Conservation (phyloP, 1,140 invertebrate species). For the Meteorus sp. region DNA sequence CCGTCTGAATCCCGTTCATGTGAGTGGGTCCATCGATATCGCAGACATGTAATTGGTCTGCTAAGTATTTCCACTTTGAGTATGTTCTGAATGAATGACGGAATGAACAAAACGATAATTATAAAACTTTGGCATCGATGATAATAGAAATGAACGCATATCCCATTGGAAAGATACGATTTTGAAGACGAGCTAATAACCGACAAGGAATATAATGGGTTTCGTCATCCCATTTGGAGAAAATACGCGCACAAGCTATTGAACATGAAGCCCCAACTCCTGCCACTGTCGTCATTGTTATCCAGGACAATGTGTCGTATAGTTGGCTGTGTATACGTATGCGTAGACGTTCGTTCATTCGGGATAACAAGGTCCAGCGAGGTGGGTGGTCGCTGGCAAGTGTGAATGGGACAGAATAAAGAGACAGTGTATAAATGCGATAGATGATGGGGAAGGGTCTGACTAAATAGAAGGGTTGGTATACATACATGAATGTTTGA, state of each 20-base stretch:
- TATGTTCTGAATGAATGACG: too few species aligned
- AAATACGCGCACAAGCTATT: conserved; percentile 15
- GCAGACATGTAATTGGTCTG: too few species aligned
- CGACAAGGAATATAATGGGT: conserved; percentile 26
- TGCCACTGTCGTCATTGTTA: conserved; percentile 19
- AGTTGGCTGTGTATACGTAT: conserved; percentile 16
- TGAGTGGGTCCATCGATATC: too few species aligned
- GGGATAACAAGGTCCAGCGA: conserved; percentile 26
- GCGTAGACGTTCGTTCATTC: neutral
- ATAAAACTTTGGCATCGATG: too few species aligned
- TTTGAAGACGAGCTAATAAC: conserved; percentile 5
- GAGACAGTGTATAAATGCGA: neutral
- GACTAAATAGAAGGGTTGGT: too few species aligned
- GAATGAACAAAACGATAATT: neutral
- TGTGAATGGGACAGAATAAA: neutral
- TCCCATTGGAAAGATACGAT: neutral
- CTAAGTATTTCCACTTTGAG: too few species aligned
- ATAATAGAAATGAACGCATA: neutral
- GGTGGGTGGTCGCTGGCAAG: neutral
- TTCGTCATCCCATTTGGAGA: conserved; percentile 24
- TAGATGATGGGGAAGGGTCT: neutral
- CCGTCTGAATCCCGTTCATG: too few species aligned
- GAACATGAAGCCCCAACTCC: too few species aligned
- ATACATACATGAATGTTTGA: too few species aligned
- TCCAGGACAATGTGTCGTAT: conserved; percentile 28